Percentiles rank a stretch among this genome's conserved stretches.
Conservation (phyloP, 2,797 vertebrate genomes). For the Philypnodon macrostomus region DNA sequence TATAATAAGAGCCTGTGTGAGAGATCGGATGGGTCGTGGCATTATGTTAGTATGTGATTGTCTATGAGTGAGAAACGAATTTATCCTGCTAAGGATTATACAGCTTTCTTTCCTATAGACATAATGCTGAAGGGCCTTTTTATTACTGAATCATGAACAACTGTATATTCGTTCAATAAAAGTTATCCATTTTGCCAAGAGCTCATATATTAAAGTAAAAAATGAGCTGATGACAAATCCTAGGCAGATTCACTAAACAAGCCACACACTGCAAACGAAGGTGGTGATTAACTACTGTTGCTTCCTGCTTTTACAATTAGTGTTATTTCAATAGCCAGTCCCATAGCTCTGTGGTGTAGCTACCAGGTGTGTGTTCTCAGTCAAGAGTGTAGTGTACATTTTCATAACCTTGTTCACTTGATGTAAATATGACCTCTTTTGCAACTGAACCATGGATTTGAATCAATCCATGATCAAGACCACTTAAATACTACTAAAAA, state of each 20-base stretch:
- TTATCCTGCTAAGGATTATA: constrained; percentile 65
- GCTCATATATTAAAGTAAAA: constrained; percentile 6
- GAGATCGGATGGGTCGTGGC: constrained; percentile 55
- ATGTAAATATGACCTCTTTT: too few species aligned
- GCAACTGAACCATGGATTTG: not conserved
- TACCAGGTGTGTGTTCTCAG: constrained; percentile 13
- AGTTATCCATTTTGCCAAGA: constrained; percentile 12
- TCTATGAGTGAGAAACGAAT: constrained; percentile 58
- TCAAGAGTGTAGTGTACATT: constrained; percentile 1
- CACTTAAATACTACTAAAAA: not conserved
- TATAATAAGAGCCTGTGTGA: constrained; percentile 40
- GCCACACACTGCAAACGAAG: constrained; percentile 11
- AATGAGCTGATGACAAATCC: constrained; percentile 9
- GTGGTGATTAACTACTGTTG: constrained; percentile 15
- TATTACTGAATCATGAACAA: constrained; percentile 3
- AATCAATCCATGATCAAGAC: not conserved
- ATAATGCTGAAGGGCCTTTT: constrained; percentile 13
- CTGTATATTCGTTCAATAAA: constrained; percentile 10
- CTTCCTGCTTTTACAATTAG: constrained; percentile 19
- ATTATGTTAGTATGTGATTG: constrained; percentile 56
- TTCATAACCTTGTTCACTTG: not conserved
- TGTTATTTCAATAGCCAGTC: constrained; percentile 1
- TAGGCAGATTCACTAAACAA: constrained; percentile 2
- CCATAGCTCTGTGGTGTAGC: constrained; percentile 1
- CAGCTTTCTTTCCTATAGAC: constrained; percentile 27